Conservation (phyloP, 2,113 vertebrate genomes). For the Halichoerus grypus region DNA sequence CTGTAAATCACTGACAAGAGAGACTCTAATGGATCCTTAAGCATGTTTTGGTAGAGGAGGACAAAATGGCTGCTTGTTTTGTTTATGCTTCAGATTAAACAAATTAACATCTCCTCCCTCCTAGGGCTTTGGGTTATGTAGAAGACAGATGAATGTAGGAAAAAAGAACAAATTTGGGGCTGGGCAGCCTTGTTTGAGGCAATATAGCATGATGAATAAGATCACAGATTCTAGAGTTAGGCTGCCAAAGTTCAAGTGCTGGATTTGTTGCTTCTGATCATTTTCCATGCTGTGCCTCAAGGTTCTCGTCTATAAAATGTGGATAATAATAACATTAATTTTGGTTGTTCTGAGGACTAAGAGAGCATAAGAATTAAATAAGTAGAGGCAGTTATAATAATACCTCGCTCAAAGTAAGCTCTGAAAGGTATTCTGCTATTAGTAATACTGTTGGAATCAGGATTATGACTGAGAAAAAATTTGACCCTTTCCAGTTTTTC, state of each 20-base stretch:
- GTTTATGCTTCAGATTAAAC: constrained; percentile 66
- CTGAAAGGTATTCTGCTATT: not conserved
- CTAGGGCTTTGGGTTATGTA: not conserved
- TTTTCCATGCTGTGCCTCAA: not conserved
- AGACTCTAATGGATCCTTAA: constrained; percentile 70
- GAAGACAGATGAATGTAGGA: not conserved
- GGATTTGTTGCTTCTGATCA: not conserved
- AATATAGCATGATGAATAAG: not conserved
- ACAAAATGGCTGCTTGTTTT: constrained; percentile 73
- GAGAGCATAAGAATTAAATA: not conserved
- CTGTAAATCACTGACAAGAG: constrained; percentile 75
- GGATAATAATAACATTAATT: not conserved
- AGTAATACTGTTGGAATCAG: not conserved
- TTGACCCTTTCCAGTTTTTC: not conserved
- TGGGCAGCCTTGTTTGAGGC: not conserved
- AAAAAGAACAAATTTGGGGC: not conserved
- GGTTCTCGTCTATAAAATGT: not conserved
- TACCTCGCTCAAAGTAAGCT: not conserved
- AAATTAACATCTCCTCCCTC: constrained; percentile 34
- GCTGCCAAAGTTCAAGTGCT: not conserved
- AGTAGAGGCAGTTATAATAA: not conserved
- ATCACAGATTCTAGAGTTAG: not conserved
- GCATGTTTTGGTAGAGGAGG: constrained; percentile 72
- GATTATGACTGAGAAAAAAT: not conserved
- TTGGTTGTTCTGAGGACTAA: not conserved